Evolutionary conservation across 2,113 vertebrate genomes (phyloP).

Genomic region (Calypte anna): DNA sequence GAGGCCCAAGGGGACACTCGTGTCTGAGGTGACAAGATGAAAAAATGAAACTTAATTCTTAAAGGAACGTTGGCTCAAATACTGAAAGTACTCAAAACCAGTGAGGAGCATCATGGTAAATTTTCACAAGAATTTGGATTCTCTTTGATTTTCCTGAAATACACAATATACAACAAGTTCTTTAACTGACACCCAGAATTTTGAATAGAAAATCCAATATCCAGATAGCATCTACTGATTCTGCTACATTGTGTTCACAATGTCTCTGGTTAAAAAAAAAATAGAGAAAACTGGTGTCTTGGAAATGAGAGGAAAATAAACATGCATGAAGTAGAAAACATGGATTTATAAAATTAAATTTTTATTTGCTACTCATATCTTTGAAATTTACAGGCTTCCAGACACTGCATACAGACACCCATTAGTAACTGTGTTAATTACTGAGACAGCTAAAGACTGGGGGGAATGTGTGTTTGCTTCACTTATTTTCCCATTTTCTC

Average conservation of each 20-base stretch:
- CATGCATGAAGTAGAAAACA: not conserved
- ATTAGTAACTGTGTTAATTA: not conserved
- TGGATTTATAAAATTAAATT: not conserved
- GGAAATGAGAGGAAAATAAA: not conserved
- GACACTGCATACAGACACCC: not conserved
- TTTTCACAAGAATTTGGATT: not conserved
- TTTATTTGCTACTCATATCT: not conserved
- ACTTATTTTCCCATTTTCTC: not conserved
- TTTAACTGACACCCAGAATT: not conserved
- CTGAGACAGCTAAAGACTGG: not conserved
- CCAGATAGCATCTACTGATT: not conserved
- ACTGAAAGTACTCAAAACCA: not conserved
- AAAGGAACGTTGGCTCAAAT: not conserved
- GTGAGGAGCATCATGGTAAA: accelerated
- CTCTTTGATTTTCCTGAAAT: not conserved
- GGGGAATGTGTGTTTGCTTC: accelerated
- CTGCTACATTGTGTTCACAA: not conserved
- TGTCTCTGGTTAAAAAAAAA: not conserved
- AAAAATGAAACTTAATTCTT: not conserved
- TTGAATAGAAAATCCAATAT: not conserved
- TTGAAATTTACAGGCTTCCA: not conserved
- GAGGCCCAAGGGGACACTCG: not conserved
- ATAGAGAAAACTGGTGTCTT: not conserved
- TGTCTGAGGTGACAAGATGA: not conserved
- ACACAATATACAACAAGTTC: not conserved